Base-by-base conservation (phyloP, 2,888 invertebrate species). In the Molanna angustata region DNA sequence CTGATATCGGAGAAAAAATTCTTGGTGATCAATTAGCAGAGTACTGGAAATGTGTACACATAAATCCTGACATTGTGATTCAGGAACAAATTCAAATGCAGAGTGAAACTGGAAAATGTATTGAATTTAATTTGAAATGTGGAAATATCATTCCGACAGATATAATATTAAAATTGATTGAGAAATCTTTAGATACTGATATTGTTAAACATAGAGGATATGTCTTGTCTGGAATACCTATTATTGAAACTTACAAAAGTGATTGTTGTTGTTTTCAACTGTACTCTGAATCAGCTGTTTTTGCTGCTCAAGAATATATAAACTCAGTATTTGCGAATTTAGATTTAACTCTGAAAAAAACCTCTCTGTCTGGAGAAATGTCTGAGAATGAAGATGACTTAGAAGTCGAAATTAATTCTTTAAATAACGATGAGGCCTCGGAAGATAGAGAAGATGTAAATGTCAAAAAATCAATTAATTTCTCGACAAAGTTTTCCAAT, bases 211-310 rank as follows among this genome's bases (percentile, higher is more conserved):
- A 84, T 62, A 70, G 81, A 63, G 86, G 86, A 6, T 85, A 81
- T 71, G 74, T 86, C 2, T 66, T 86, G 58, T 80, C 82, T 52
- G 85, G 84, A 4, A 68, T 86, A 56, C 86, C 86, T 16, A 64
- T 86, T 31, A 71, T 84, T n/a, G 73, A 78, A 2, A 73, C 76
- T 43, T 63, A 47, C 48, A 65, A 42, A 39, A 61, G 59, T 62
- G 60, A 39, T 52, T 64, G 56, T 66, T 63, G 60, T 61, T 67
- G 20, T 58, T 65, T 22, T 57, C 63, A 45, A 60, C 62, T 37
- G 61, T 73, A 41, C 63, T 63, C 67, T 16, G 76, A 76, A 66
- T 73, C 71, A 58, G 65, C 71, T 22, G 16, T 69, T 40, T 19
- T 58, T 20, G 54, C 62, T 49, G 58, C 66, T 22, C 63, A 69